These are phyloP conservation scores for Amazona guildingii DNA, from an alignment of 2,113 vertebrate genomes.

Conservation along the genomic window DNA sequence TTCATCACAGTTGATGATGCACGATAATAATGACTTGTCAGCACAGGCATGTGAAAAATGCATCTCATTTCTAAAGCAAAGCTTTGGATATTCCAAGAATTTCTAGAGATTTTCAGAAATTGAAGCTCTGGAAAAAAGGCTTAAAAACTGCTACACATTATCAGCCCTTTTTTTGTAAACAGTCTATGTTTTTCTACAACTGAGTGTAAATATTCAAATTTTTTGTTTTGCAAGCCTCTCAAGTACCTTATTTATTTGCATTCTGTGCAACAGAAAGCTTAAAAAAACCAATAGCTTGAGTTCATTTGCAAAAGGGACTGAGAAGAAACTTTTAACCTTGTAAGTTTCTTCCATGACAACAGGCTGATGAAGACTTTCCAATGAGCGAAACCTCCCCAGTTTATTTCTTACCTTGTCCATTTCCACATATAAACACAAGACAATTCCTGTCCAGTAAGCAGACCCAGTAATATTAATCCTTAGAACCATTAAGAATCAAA, in stretches of 20 bases:
- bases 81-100: not conserved
- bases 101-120: not conserved
- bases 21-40: not conserved
- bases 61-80: not conserved
- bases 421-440: not conserved
- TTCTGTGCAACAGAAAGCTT: not conserved
- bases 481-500: not conserved
- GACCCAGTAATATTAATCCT: not conserved
- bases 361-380: not conserved
- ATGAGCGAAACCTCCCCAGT: not conserved
- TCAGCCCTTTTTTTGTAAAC: not conserved
- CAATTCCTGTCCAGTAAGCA: not conserved
- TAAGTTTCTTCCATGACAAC: not conserved
- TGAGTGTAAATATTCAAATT: not conserved
- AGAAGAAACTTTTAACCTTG: not conserved
- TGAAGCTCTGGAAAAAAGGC: not conserved
- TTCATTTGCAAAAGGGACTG: not conserved
- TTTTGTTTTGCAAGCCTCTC: not conserved
- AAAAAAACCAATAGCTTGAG: not conserved
- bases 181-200: not conserved
- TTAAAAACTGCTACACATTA: not conserved
- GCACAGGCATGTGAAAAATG: not conserved
- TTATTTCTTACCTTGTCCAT: not conserved
- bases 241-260: not conserved
- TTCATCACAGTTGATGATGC: not conserved